phyloP scores from a whole-genome alignment of 2,113 vertebrate species.

The Melanerpes formicivorus region DNA sequence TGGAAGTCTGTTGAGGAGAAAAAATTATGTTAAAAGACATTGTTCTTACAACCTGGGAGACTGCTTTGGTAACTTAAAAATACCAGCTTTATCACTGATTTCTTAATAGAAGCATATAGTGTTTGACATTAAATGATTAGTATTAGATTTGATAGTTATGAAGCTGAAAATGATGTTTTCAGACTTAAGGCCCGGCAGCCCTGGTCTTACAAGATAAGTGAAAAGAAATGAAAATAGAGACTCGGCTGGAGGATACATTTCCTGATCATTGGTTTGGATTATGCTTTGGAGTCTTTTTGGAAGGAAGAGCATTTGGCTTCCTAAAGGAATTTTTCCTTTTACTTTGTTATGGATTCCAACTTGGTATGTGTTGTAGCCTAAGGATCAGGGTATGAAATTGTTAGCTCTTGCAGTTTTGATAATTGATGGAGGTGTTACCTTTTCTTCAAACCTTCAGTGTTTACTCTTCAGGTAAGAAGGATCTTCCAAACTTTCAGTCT shows the following conservation, averaged over 20 bases:
- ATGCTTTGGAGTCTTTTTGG: neutral
- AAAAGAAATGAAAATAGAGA: neutral
- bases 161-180: neutral
- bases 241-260: neutral
- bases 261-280: neutral
- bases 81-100: neutral
- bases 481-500: neutral
- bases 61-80: neutral
- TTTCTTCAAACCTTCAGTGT: neutral
- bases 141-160: neutral
- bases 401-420: neutral
- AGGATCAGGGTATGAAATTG: neutral
- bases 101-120: neutral
- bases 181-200: neutral
- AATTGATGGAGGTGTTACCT: neutral
- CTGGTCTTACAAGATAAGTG: neutral
- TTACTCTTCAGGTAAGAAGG: neutral
- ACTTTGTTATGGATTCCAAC: neutral
- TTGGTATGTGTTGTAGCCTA: neutral
- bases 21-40: neutral
- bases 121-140: neutral
- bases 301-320: neutral
- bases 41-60: neutral
- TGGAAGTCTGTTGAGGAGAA: neutral
- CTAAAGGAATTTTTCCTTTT: neutral